Conservation (phyloP, 2,797 vertebrate species). For the Anguilla megastoma region DNA sequence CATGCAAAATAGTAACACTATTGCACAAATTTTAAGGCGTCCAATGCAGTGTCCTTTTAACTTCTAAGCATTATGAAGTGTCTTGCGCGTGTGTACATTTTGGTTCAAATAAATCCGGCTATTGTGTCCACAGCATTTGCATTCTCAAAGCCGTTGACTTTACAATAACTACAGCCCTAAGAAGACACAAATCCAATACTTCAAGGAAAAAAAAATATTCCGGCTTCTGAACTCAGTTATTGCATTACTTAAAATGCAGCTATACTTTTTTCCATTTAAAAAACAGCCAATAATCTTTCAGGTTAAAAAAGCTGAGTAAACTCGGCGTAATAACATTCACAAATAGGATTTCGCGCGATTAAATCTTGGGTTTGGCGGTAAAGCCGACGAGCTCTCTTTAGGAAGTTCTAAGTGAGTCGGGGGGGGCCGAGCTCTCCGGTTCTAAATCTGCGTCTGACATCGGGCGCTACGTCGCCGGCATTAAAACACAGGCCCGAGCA, state of each 20-base stretch:
- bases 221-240: constrained; percentile 30
- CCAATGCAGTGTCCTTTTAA: background rate
- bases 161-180: constrained; percentile 19
- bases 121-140: background rate
- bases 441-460: constrained; percentile 38
- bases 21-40: background rate
- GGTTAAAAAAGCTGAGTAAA: constrained; percentile 62
- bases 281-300: constrained; percentile 54
- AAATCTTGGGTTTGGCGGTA: constrained; percentile 75
- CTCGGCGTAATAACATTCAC: constrained; percentile 63
- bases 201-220: constrained; percentile 11
- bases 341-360: constrained; percentile 71
- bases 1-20: background rate
- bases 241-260: constrained; percentile 29
- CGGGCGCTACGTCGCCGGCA: constrained; percentile 30
- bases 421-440: constrained; percentile 37
- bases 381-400: constrained; percentile 69
- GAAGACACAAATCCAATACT: constrained; percentile 16
- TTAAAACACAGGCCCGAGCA: constrained; percentile 26
- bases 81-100: background rate
- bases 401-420: constrained; percentile 61
- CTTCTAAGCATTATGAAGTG: background rate
- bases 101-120: background rate
- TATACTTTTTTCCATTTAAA: constrained; percentile 24
- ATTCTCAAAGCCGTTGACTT: background rate